phyloP scores from a whole-genome alignment of 2,888 invertebrate genomes.

The Drosophila longiperda region DNA sequence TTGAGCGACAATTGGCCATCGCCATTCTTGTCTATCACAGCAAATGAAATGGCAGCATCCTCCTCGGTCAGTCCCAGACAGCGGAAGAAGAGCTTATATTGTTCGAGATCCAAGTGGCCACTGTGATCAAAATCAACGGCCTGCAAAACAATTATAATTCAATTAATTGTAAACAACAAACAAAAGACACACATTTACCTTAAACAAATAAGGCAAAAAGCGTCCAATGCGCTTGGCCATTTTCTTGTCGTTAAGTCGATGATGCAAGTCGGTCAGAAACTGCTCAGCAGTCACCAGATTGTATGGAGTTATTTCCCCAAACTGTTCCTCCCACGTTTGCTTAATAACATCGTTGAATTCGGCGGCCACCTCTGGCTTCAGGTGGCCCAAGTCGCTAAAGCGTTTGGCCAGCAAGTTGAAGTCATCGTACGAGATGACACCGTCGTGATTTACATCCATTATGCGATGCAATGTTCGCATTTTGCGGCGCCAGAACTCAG shows the following conservation, averaged over 20 bases:
- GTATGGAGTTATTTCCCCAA: slow-evolving; percentile 92
- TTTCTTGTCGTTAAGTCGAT: slow-evolving; percentile 91
- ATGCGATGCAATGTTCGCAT: slow-evolving; percentile 94
- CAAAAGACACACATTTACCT: slow-evolving; percentile 86
- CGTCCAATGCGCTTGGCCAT: slow-evolving; percentile 90
- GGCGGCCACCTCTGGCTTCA: slow-evolving; percentile 88
- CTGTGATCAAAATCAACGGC: slow-evolving; percentile 93
- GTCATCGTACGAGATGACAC: slow-evolving; percentile 93
- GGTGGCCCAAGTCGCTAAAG: slow-evolving; percentile 91
- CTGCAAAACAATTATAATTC: slow-evolving; percentile 84
- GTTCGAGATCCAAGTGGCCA: slow-evolving; percentile 91
- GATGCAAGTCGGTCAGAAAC: slow-evolving; percentile 92
- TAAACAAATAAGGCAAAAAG: slow-evolving; percentile 93
- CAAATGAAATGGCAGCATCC: slow-evolving; percentile 91
- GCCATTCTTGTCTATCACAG: slow-evolving; percentile 91
- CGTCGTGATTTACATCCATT: slow-evolving; percentile 93
- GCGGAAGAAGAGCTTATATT: slow-evolving; percentile 93
- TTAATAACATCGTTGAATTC: slow-evolving; percentile 90
- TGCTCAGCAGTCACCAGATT: slow-evolving; percentile 93
- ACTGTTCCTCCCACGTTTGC: slow-evolving; percentile 93
- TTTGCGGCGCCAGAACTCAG: slow-evolving; percentile 92
- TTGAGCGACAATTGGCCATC: slow-evolving; percentile 91
- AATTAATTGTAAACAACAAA: not conserved
- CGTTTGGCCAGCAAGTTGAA: slow-evolving; percentile 90
- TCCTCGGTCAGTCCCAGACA: slow-evolving; percentile 91